Conservation (phyloP, 2,797 vertebrate genomes). For the Podarcis lilfordi region DNA sequence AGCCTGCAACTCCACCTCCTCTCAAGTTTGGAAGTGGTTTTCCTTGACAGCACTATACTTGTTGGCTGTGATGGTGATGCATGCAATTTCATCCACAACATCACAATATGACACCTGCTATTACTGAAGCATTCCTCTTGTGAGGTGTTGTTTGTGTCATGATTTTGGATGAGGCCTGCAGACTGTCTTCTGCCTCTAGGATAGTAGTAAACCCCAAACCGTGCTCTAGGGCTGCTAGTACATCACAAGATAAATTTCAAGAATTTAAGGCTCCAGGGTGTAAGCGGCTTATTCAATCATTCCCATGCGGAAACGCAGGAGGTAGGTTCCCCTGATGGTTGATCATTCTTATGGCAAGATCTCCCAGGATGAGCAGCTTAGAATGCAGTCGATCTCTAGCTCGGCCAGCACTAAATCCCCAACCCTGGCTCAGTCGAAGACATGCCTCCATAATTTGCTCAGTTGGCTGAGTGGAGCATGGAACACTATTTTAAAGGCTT, state of each 20-base stretch:
- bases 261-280: background rate
- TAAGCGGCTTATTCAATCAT: background rate
- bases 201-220: background rate
- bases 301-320: background rate
- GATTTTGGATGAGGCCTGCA: background rate
- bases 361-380: no score
- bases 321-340: background rate
- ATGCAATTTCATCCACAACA: background rate
- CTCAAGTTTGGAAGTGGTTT: no score
- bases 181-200: background rate
- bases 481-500: no score
- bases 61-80: no score
- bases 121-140: background rate
- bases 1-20: no score
- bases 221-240: no score
- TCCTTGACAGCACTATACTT: no score
- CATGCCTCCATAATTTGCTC: no score
- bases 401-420: no score
- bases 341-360: background rate
- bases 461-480: no score
- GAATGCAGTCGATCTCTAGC: no score
- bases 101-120: background rate
- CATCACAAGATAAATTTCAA: background rate
- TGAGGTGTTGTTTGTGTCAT: background rate
- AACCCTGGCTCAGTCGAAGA: no score